Conservation (phyloP, 92 coral and sea anemone genomes). For the Micromussa lordhowensis region DNA sequence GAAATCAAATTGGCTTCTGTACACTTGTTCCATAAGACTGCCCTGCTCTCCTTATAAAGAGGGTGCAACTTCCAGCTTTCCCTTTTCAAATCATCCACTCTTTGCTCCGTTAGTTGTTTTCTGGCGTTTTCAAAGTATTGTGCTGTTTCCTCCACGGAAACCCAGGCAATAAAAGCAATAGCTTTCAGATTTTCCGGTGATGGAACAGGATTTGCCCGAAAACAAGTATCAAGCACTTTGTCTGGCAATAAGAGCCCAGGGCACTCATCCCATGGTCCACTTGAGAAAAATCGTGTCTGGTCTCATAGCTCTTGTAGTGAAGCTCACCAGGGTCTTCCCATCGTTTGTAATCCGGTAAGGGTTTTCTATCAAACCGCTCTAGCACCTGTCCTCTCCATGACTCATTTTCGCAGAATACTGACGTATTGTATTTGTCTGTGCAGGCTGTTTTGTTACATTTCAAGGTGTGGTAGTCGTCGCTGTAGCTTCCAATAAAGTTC, state of each 20-base stretch:
- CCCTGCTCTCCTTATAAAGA: slow-evolving; percentile 58
- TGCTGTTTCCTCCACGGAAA: slow-evolving; percentile 45
- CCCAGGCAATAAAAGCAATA: slow-evolving; percentile 55
- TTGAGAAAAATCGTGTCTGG: slow-evolving; percentile 8
- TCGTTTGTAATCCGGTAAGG: slow-evolving; percentile 49
- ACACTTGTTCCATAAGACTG: slow-evolving; percentile 50
- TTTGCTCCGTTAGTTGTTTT: slow-evolving; percentile 48
- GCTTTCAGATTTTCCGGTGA: slow-evolving; percentile 32
- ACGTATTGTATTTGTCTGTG: slow-evolving; percentile 46
- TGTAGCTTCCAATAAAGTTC: slow-evolving; percentile 33
- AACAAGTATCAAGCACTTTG: slow-evolving; percentile 50
- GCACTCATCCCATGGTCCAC: slow-evolving; percentile 52
- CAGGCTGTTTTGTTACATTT: slow-evolving; percentile 26
- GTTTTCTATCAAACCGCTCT: slow-evolving; percentile 16
- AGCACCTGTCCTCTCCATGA: slow-evolving; percentile 16
- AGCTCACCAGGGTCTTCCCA: slow-evolving; percentile 46
- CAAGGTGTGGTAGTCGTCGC: slow-evolving; percentile 38
- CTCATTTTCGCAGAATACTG: slow-evolving; percentile 25
- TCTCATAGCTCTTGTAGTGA: slow-evolving; percentile 45
- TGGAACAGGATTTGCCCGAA: slow-evolving; percentile 29
- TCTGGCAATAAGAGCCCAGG: slow-evolving; percentile 46
- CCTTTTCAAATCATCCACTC: slow-evolving; percentile 40
- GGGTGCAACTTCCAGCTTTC: slow-evolving; percentile 53
- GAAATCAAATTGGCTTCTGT: slow-evolving; percentile 43
- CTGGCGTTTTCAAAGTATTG: slow-evolving; percentile 14